These are phyloP conservation scores for Pelobates cultripes DNA, from an alignment of 2,797 vertebrate genomes.

Conservation along the genomic window DNA sequence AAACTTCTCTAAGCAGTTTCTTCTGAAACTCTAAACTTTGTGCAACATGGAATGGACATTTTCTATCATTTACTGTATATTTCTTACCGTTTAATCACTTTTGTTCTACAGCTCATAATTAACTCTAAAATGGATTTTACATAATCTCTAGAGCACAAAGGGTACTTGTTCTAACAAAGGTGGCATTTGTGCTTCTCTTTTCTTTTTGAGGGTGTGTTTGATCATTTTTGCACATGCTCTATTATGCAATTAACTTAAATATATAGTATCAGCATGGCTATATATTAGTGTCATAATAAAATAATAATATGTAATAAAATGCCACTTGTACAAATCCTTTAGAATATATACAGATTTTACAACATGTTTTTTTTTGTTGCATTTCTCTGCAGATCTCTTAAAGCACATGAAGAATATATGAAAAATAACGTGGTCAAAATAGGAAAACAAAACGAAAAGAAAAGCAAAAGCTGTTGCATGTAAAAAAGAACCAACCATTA, in stretches of 20 bases:
- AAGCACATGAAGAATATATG: constrained; percentile 64
- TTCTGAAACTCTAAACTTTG: no score
- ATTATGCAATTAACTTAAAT: constrained; percentile 1
- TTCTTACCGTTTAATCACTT: no score
- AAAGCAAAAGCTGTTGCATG: constrained; percentile 68
- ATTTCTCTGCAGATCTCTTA: constrained; percentile 65
- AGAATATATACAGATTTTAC: neutral
- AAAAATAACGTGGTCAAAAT: constrained; percentile 59
- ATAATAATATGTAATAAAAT: neutral
- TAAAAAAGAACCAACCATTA: constrained; percentile 47
- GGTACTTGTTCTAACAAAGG: no score
- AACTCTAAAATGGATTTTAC: no score
- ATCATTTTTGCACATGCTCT: neutral
- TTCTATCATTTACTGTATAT: no score
- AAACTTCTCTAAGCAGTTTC: no score
- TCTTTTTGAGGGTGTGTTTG: neutral
- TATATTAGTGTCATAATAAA: neutral
- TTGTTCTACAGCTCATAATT: no score
- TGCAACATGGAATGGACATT: no score
- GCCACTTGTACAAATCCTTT: neutral
- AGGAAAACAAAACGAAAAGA: constrained; percentile 50
- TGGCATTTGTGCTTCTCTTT: neutral
- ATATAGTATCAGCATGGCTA: neutral
- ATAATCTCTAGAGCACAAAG: no score
- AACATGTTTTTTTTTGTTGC: neutral